These are phyloP conservation scores for Penaeus indicus DNA, from an alignment of 1,140 invertebrate species.

Conservation along the genomic window DNA sequence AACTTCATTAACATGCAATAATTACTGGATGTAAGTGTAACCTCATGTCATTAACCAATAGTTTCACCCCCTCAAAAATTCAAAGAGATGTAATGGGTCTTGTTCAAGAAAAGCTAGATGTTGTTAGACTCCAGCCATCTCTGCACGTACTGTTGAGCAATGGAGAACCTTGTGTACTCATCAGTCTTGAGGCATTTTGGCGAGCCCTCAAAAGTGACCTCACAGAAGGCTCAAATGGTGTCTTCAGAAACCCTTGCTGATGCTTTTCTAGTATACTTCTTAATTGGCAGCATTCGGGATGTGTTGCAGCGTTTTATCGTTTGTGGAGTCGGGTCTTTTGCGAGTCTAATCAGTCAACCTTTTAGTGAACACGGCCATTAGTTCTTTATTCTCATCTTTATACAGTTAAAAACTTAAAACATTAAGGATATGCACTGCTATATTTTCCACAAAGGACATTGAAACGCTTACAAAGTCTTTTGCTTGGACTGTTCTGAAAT, in stretches of 20 bases:
- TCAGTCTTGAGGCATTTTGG: too few relatives aligned
- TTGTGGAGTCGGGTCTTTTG: conserved; percentile 12
- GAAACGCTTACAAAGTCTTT: conserved; percentile 1
- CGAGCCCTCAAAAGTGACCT: too few relatives aligned
- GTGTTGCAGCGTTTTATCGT: background rate
- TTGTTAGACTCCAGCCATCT: too few relatives aligned
- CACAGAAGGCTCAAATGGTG: too few relatives aligned
- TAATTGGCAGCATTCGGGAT: background rate
- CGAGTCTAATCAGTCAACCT: conserved; percentile 10
- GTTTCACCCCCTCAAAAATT: too few relatives aligned
- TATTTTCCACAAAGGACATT: conserved; percentile 42
- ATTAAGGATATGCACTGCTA: conserved; percentile 7
- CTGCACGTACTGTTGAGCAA: too few relatives aligned
- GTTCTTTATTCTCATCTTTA: conserved; percentile 17
- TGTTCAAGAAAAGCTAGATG: too few relatives aligned
- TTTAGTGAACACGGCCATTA: conserved; percentile 30
- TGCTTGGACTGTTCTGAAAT: conserved; percentile 54
- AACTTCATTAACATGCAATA: conserved; percentile 4
- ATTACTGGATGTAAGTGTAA: background rate
- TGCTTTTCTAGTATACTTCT: background rate
- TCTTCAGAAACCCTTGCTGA: too few relatives aligned
- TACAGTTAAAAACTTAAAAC: background rate
- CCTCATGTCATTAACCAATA: too few relatives aligned
- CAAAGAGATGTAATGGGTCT: too few relatives aligned
- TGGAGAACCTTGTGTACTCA: too few relatives aligned